Base-by-base conservation (phyloP, 2,797 vertebrate species). In the Dicrostonyx torquatus region DNA sequence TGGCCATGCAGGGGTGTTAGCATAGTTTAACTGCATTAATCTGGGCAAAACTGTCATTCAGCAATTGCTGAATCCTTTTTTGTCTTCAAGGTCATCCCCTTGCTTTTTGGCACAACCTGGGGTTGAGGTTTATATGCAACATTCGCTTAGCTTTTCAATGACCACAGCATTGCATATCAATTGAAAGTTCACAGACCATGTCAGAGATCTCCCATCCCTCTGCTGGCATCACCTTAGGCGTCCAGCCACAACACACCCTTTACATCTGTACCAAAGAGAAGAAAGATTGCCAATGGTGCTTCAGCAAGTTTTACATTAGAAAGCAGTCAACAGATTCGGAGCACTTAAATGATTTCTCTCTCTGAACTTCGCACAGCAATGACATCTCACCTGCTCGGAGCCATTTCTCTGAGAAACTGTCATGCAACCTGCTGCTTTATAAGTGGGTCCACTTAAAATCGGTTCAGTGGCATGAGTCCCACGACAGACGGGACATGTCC, bases 341-440 rank as follows among this genome's bases (percentile, higher is more conserved):
- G 96, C 94, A 93, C 94, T 93, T 84, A 15, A 91, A 92, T 93
- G 6, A 96, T 93, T 88, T 31, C 76, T 94, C 91, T 88, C 89
- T 95, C 92, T 84, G 53, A 70, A 95, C 86, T 87, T 68, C 37
- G 60, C 76, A 95, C 98, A 97, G 97, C 70, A 95, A 55, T 26
- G 92, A 58, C 76, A 85, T 96, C 83, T 95, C 95, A 92, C 95
- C 95, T 97, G 85, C 87, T 90, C 2, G 0, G 0, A 88, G 94
- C 78, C 90, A 97, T 97, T 91, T 95, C 96, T 91, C 92, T 95
- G 92, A 98, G 97, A 98, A 98, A 98, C 97, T 97, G 97, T 98
- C 98, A 98, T 98, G 98, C 98, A 98, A 98, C 97, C 97, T 97
- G 97, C 97, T 97, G 97, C 64, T 96, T 97, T 97, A 64, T 70